Evolutionary conservation across 2,113 vertebrate species (phyloP).

Genomic region (Pristiophorus japonicus): DNA sequence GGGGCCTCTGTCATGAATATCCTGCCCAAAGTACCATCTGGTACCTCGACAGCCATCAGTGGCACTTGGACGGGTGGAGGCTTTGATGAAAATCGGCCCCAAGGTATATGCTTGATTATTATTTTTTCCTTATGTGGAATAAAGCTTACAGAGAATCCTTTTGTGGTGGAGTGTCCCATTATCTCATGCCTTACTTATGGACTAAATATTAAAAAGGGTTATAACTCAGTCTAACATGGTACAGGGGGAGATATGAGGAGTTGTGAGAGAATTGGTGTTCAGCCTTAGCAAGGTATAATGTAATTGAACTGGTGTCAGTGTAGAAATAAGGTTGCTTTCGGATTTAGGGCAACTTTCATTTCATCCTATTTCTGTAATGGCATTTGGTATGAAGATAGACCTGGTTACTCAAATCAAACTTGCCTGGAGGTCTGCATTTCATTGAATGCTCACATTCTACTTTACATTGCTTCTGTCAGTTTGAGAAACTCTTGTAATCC

Average conservation of each 20-base stretch:
- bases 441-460: background rate
- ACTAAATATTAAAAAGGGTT: background rate
- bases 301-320: background rate
- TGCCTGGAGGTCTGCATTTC: background rate
- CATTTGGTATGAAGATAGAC: background rate
- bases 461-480: background rate
- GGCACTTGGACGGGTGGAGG: no score
- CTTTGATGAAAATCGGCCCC: no score
- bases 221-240: background rate
- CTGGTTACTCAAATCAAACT: background rate
- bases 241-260: background rate
- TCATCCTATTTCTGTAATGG: background rate
- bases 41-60: no score
- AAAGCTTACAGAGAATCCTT: background rate
- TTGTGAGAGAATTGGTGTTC: background rate
- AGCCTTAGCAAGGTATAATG: background rate
- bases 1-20: no score
- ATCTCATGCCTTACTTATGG: background rate
- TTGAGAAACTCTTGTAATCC: background rate
- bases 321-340: background rate
- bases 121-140: background rate
- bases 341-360: background rate
- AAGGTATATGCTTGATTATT: background rate
- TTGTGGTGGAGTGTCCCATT: background rate
- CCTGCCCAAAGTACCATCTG: no score